phyloP scores from a whole-genome alignment of 2,797 vertebrate genomes.

The Xiphorhynchus erythropygius region DNA sequence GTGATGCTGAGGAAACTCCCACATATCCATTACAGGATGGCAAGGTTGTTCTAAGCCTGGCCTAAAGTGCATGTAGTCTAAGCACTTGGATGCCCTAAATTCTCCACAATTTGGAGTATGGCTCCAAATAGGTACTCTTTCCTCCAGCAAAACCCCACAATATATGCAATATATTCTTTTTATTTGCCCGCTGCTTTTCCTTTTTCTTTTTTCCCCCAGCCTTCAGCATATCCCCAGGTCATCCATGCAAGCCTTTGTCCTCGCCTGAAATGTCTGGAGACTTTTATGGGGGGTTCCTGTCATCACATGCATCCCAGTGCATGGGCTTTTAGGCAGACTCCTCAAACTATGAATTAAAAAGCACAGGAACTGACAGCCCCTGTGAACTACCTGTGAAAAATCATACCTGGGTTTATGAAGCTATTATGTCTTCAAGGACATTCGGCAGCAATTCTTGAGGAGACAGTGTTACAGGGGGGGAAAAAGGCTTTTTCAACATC shows the following conservation, averaged over 20 bases:
- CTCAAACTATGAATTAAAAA: constrained; percentile 70
- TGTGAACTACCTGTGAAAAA: constrained; percentile 68
- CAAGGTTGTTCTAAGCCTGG: background rate
- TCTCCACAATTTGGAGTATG: background rate
- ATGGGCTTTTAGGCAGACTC: constrained; percentile 61
- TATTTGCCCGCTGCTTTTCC: background rate
- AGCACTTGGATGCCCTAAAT: background rate
- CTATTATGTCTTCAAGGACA: constrained; percentile 64
- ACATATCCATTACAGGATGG: background rate
- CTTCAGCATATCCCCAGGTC: constrained; percentile 50
- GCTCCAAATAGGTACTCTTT: background rate
- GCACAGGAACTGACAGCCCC: constrained; percentile 49
- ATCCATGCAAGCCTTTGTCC: constrained; percentile 41
- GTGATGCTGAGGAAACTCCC: background rate
- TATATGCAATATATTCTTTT: constrained; percentile 4
- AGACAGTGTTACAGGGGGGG: constrained; percentile 18
- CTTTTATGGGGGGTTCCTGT: constrained; percentile 55
- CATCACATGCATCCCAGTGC: constrained; percentile 40
- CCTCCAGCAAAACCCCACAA: background rate
- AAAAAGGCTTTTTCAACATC: constrained; percentile 29
- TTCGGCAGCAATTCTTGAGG: constrained; percentile 42
- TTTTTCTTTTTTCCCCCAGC: background rate
- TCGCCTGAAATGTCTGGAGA: constrained; percentile 21
- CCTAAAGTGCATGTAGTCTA: background rate
- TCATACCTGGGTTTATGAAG: constrained; percentile 68